Evolutionary conservation across 2,797 vertebrate genomes (phyloP), one percentile per base, ranked within the genome.

Genomic region (Poecilia wingei): DNA sequence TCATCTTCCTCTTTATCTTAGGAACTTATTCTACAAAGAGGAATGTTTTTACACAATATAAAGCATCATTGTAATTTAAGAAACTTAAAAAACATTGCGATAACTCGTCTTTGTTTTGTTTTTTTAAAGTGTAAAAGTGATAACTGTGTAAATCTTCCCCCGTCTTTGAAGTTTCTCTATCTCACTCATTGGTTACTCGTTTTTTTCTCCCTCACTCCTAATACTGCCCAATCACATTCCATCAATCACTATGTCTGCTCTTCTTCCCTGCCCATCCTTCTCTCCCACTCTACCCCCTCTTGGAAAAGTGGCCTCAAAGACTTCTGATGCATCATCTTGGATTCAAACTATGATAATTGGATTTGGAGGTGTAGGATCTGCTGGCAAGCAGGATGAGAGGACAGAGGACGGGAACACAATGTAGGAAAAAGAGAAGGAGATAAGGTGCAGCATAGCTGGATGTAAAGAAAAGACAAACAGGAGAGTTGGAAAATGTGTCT

Each of bases 261-360:
- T 41, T 77, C 82, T 81, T 49, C 64, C 59, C 82, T 53, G 78
- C 77, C 72, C 82, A 59, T 83, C 74, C 76, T 79, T 74, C 61
- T 75, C 79, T 70, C 77, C 69, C 78, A 57, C 79, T 81, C 79
- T 36, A 13, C 53, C 82, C 78, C 77, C 79, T 64, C 76, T 36
- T 8, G 73, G 36, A 66, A 36, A 66, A 22, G 14, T n/a, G 3
- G 78, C 72, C 79, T 84, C 86, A 85, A 88, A 90, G 75, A 72
- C 86, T 74, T 84, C 78, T 25, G 81, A 88, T 86, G 91, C 82
- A 79, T 89, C 77, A 66, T 82, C 93, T 91, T 92, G 87, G 88
- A 94, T 95, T 89, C 86, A 91, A 91, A 93, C 93, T 31, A 88
- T 88, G 86, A 92, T 94, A 93, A 95, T 93, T 92, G 90, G 85